These are phyloP conservation scores for Platysteira castanea DNA, from an alignment of 2,113 vertebrate genomes.

Conservation along the genomic window DNA sequence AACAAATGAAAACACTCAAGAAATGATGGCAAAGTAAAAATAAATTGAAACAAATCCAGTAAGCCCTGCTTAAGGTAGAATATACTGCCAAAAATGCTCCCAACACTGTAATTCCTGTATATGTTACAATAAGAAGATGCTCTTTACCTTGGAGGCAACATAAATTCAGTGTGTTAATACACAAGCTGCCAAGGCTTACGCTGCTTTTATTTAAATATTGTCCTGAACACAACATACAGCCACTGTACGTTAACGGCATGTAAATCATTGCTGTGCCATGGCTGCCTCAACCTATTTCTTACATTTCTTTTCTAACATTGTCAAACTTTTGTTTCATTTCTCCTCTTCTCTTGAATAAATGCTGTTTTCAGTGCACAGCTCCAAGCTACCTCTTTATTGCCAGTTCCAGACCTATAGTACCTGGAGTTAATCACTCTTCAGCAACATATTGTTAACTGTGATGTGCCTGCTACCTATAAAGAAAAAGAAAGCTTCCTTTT, in stretches of 20 bases:
- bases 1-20: background rate
- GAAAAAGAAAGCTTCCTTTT: slow-evolving; percentile 30
- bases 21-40: background rate
- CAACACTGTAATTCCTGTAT: background rate
- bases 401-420: slow-evolving; percentile 45
- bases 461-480: slow-evolving; percentile 52
- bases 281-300: slow-evolving; percentile 42
- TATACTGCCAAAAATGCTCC: background rate
- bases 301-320: slow-evolving; percentile 18
- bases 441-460: slow-evolving; percentile 61
- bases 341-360: slow-evolving; percentile 43
- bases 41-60: background rate
- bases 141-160: slow-evolving; percentile 53
- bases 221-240: slow-evolving; percentile 10
- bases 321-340: slow-evolving; percentile 63
- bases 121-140: slow-evolving; percentile 29
- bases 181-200: background rate
- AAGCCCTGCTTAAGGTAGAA: background rate
- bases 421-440: slow-evolving; percentile 64
- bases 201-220: slow-evolving; percentile 62
- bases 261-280: slow-evolving; percentile 29
- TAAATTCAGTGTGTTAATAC: slow-evolving; percentile 52
- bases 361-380: slow-evolving; percentile 54
- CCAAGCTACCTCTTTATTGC: slow-evolving; percentile 63
- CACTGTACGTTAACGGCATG: background rate